These are phyloP conservation scores for Luperina nickerlii DNA, from an alignment of 2,888 invertebrate species.

Conservation along the genomic window DNA sequence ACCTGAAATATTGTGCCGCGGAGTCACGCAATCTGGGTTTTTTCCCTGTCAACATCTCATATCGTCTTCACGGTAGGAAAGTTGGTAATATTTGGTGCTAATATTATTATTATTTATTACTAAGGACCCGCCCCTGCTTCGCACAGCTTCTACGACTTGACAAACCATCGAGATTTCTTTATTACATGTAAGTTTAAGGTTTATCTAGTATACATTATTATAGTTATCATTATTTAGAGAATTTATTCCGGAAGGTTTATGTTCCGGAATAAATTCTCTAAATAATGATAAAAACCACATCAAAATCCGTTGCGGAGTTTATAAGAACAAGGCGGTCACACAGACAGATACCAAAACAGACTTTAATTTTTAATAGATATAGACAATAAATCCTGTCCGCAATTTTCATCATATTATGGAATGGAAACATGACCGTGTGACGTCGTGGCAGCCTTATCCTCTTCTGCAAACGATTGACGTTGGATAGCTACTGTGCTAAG, in stretches of 20 bases:
- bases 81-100: constrained; percentile 1
- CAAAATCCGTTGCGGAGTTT: not conserved
- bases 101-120: not conserved
- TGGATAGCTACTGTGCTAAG: not conserved
- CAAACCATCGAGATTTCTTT: not conserved
- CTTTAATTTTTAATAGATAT: not conserved
- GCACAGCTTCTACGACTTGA: not conserved
- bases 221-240: no score
- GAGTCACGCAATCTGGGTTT: no score
- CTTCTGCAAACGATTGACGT: not conserved
- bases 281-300: not conserved
- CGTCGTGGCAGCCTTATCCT: not conserved
- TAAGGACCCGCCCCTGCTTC: not conserved
- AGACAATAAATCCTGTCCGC: not conserved
- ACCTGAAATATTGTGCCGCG: not conserved
- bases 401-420: not conserved
- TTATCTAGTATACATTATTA: not conserved
- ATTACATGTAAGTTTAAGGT: no score
- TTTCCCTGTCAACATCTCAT: not conserved
- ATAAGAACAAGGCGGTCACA: not conserved
- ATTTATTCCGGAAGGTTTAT: no score
- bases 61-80: not conserved
- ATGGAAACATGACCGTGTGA: not conserved
- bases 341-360: not conserved
- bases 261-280: not conserved